Percentiles rank a stretch among this genome's conserved stretches.
These are phyloP conservation scores for Zygothrica quintamaculata DNA, from an alignment of 2,888 invertebrate genomes.

Conservation along the genomic window DNA sequence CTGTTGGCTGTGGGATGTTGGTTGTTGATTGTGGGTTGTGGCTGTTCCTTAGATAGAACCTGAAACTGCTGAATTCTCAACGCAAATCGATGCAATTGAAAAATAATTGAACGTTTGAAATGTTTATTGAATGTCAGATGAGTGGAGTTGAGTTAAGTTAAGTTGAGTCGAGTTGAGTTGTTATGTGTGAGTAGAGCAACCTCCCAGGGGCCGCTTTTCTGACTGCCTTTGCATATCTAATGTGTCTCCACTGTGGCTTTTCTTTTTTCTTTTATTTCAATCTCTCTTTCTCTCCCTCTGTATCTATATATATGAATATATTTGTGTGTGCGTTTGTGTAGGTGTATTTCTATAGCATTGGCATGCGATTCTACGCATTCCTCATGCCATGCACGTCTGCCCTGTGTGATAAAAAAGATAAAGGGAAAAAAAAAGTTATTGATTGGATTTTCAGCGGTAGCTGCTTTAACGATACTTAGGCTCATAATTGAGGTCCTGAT, in stretches of 20 bases:
- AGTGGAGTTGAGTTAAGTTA: constrained; percentile 33
- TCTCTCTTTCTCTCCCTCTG: too few relatives aligned
- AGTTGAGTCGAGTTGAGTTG: constrained; percentile 17
- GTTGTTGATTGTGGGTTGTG: too few relatives aligned
- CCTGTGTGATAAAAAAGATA: constrained; percentile 20
- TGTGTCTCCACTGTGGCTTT: constrained; percentile 28
- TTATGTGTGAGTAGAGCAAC: constrained; percentile 28
- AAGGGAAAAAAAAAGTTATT: constrained; percentile 44
- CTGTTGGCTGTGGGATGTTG: not conserved
- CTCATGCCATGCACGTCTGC: constrained; percentile 55
- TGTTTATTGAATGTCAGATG: constrained; percentile 73
- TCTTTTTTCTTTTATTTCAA: not conserved
- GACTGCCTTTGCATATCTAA: constrained; percentile 47
- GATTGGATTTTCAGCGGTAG: constrained; percentile 57
- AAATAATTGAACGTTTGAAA: constrained; percentile 77
- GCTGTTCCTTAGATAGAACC: constrained; percentile 9
- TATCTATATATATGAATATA: not conserved
- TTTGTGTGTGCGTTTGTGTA: not conserved
- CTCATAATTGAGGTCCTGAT: constrained; percentile 59
- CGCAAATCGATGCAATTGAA: constrained; percentile 75
- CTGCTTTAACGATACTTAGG: constrained; percentile 65
- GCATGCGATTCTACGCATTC: constrained; percentile 30
- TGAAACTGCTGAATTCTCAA: constrained; percentile 9
- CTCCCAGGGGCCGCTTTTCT: constrained; percentile 25
- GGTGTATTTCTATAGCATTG: not conserved